These are phyloP conservation scores for Scopus umbretta DNA, from an alignment of 2,113 vertebrate species.

Conservation along the genomic window DNA sequence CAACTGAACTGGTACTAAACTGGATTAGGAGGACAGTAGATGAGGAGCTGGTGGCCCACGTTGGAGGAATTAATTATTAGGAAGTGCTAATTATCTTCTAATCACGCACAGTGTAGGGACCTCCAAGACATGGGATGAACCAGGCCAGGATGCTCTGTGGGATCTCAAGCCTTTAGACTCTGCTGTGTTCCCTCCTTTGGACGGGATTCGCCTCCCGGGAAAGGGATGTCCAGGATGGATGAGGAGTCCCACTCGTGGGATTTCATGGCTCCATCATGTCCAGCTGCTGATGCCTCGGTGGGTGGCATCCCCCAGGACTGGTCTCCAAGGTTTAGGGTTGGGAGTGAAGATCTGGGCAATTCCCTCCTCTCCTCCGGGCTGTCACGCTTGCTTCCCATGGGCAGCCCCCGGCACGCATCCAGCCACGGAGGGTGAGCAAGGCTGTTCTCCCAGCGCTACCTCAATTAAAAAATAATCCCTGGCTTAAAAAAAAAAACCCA, in stretches of 20 bases:
- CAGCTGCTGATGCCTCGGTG: not conserved
- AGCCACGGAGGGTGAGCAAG: not conserved
- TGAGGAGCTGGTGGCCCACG: not conserved
- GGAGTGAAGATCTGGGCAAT: not conserved
- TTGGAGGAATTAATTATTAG: not conserved
- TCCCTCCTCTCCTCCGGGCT: not conserved
- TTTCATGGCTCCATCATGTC: fast-evolving
- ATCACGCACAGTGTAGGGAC: not conserved
- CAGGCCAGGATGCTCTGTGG: not conserved
- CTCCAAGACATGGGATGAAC: not conserved
- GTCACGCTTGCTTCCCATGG: fast-evolving
- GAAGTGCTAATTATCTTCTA: constrained; percentile 7
- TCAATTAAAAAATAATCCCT: constrained; percentile 12
- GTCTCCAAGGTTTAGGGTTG: not conserved
- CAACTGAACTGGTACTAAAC: not conserved
- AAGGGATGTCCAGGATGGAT: fast-evolving
- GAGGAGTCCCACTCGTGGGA: fast-evolving
- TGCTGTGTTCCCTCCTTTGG: fast-evolving
- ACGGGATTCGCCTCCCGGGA: not conserved
- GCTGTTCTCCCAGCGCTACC: not conserved
- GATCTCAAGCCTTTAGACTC: not conserved
- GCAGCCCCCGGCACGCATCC: fast-evolving
- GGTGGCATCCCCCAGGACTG: not conserved
- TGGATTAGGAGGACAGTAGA: not conserved
- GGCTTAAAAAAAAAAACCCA: not conserved